Base-by-base conservation (phyloP, 2,888 invertebrate genomes). In the Taenaris catops region DNA sequence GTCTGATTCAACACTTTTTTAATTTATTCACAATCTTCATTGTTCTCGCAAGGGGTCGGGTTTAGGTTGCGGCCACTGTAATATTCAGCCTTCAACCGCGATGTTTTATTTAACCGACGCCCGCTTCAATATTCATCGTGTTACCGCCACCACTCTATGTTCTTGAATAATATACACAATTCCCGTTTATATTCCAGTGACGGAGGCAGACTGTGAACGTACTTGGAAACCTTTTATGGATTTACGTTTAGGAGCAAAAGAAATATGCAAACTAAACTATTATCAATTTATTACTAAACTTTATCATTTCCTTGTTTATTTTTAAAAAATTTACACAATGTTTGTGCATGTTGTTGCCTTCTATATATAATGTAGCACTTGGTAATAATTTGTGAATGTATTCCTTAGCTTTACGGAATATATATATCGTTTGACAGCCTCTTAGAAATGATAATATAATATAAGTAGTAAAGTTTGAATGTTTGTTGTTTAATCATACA, bases 51-150 rank as follows among this genome's bases (percentile, higher is more conserved):
- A 53, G 56, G 61, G 70, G 66, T 63, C 55, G 64, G 49, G 38
- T 46, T 42, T 39, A 41, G 45, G 49, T 48, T 53, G 51, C 51
- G 50, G 53, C 58, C 59, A 49, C 50, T 74, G 62, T 66, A 65
- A 68, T 71, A 74, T 73, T 71, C 72, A 63, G 46, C 49, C 51
- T 51, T 48, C 53, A 53, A 50, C 57, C 63, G 55, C 61, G 58
- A 67, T 70, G 66, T 72, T 71, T 74, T 74, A 72, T 78, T 73
- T 69, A 73, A 64, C 61, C 38, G 60, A 55, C 53, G 55, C 56
- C 47, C 47, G 51, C 54, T 69, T 66, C 60, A 72, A 72, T 72
- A 72, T 75, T 73, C 70, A 73, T 69, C 58, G 59, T 49, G 51
- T 56, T 53, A 50, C 53, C 56, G 54, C 47, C 45, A 48, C 52